These are phyloP conservation scores for Hemicrepidius hirtus DNA, from an alignment of 2,888 invertebrate species.

Conservation along the genomic window DNA sequence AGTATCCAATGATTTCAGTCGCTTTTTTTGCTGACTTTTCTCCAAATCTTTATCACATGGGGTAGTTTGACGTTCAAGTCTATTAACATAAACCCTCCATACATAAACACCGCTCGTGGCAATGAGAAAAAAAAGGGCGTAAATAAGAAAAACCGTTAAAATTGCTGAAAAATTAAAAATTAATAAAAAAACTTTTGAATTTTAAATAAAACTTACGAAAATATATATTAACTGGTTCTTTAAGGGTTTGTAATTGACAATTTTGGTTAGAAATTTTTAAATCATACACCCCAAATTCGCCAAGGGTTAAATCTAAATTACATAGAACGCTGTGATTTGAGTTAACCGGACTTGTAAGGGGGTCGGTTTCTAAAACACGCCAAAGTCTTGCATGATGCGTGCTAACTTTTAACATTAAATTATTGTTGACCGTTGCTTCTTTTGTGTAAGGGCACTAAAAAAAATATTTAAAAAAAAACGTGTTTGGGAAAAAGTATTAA, in stretches of 20 bases:
- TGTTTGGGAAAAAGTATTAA: no score
- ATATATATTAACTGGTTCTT: slow-evolving; percentile 82
- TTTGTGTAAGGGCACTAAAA: slow-evolving; percentile 57
- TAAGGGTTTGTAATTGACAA: slow-evolving; percentile 76
- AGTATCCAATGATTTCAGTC: slow-evolving; percentile 83
- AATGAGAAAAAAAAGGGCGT: slow-evolving; percentile 62
- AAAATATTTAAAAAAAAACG: background rate
- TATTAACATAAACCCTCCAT: slow-evolving; percentile 29
- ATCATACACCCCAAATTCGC: slow-evolving; percentile 84
- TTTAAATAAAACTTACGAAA: slow-evolving; percentile 77
- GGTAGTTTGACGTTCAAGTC: slow-evolving; percentile 29
- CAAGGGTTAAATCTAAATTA: slow-evolving; percentile 75
- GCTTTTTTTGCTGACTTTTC: slow-evolving; percentile 58
- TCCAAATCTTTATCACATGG: slow-evolving; percentile 21
- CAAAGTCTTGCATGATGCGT: slow-evolving; percentile 51
- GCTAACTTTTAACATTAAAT: slow-evolving; percentile 36
- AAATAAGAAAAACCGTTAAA: slow-evolving; percentile 68
- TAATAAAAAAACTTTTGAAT: no score
- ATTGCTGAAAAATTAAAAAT: no score
- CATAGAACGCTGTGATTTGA: slow-evolving; percentile 72
- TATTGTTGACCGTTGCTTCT: slow-evolving; percentile 34
- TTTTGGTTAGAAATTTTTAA: slow-evolving; percentile 74
- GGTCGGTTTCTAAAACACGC: slow-evolving; percentile 44
- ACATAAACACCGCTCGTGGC: slow-evolving; percentile 30
- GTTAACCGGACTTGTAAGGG: slow-evolving; percentile 40